Conservation (phyloP, 1,140 invertebrate species). For the Hylaeus anthracinus region DNA sequence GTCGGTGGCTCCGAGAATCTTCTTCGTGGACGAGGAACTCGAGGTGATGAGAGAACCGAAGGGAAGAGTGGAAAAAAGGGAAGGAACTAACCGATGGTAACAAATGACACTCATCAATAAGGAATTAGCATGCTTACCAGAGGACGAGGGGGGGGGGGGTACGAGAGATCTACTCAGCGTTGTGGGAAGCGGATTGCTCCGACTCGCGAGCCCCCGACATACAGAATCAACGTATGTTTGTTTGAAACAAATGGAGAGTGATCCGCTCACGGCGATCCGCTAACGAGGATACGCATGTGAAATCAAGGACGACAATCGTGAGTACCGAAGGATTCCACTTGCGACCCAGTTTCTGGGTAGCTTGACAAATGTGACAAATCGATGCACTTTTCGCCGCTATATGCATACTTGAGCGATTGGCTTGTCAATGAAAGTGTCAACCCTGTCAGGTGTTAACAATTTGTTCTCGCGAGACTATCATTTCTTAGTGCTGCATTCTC, state of each 20-base stretch:
- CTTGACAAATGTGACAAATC: conserved; percentile 10
- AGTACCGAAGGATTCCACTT: background rate
- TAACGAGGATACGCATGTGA: conserved; percentile 39
- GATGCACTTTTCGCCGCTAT: conserved; percentile 2
- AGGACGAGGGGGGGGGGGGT: background rate
- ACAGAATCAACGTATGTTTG: conserved; percentile 50
- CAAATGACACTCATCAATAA: conserved; percentile 73
- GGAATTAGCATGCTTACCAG: conserved; percentile 62
- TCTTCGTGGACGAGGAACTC: conserved; percentile 30
- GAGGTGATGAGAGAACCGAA: conserved; percentile 48
- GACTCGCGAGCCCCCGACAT: conserved; percentile 10
- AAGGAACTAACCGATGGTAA: conserved; percentile 62
- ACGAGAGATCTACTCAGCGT: background rate
- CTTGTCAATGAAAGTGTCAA: conserved; percentile 9
- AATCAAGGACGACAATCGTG: conserved; percentile 27
- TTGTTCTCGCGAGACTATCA: background rate
- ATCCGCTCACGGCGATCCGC: conserved; percentile 36
- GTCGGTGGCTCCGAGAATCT: conserved; percentile 58
- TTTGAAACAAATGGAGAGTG: conserved; percentile 47
- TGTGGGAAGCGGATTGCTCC: conserved; percentile 41
- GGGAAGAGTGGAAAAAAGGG: conserved; percentile 7
- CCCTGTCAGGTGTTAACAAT: background rate
- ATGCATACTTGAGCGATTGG: background rate
- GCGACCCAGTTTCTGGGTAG: conserved; percentile 23
- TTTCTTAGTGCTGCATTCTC: too few relatives aligned